Percentiles rank a stretch among this genome's conserved stretches.
Conservation (phyloP, 2,888 invertebrate genomes). For the Tetragnatha montana region DNA sequence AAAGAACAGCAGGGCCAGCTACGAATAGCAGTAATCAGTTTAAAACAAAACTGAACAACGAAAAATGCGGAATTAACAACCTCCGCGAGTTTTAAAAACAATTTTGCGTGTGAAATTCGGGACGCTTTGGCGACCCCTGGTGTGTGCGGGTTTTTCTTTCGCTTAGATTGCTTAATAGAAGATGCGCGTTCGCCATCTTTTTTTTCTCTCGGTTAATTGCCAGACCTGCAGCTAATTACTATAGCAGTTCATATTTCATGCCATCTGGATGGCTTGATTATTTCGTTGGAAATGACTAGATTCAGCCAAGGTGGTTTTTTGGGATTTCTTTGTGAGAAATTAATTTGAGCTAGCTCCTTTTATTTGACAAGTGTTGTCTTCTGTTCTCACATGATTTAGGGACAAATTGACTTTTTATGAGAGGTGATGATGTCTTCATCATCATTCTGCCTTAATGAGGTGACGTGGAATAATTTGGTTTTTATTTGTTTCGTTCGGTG, state of each 20-base stretch:
- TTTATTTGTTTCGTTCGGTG: too few species aligned
- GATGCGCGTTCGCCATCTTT: too few species aligned
- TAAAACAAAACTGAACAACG: conserved; percentile 9
- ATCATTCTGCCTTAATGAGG: too few species aligned
- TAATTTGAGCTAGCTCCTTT: neutral
- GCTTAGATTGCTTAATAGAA: conserved; percentile 11
- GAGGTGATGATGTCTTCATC: neutral
- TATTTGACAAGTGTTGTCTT: neutral
- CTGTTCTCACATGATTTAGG: neutral
- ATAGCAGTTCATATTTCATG: conserved; percentile 46
- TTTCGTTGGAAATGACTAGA: neutral
- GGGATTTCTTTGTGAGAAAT: neutral
- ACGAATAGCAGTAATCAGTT: conserved; percentile 10
- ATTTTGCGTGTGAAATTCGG: neutral
- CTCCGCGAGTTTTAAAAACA: neutral
- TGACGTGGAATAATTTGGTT: too few species aligned
- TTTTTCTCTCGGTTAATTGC: conserved; percentile 44
- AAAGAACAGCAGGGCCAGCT: conserved; percentile 16
- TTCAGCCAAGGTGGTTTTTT: conserved; percentile 4
- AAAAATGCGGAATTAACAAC: conserved; percentile 39
- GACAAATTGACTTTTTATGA: neutral
- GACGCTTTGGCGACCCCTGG: neutral
- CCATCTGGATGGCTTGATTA: conserved; percentile 25
- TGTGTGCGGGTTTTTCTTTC: neutral
- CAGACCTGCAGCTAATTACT: conserved; percentile 12